Evolutionary conservation across 1,140 invertebrate genomes (phyloP).

Genomic region (Pseudomyrmex gracilis): DNA sequence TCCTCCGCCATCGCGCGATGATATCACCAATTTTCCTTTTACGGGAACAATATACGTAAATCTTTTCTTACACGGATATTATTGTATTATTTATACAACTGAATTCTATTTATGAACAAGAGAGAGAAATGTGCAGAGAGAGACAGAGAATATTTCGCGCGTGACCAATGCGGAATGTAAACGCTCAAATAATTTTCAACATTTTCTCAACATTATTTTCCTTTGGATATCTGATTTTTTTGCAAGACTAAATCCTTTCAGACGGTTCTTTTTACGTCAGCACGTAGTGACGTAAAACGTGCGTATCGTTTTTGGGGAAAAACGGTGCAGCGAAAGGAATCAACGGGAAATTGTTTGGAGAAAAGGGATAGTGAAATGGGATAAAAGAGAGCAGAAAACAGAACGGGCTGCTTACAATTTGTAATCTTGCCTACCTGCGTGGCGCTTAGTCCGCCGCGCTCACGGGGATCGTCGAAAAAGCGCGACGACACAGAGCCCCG

Average conservation of each 20-base stretch:
- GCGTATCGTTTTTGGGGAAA: slow-evolving; percentile 5
- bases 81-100: neutral
- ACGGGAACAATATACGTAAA: too few species aligned
- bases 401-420: slow-evolving; percentile 80
- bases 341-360: neutral
- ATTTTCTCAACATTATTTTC: neutral
- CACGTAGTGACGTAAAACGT: neutral
- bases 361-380: too few species aligned
- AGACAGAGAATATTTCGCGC: neutral
- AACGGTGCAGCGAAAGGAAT: neutral
- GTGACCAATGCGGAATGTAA: neutral
- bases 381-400: neutral
- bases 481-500: slow-evolving; percentile 63
- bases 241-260: too few species aligned
- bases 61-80: neutral
- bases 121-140: too few species aligned
- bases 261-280: neutral
- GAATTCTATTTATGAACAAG: neutral
- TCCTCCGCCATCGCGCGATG: slow-evolving; percentile 4
- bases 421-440: slow-evolving; percentile 78
- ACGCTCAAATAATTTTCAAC: neutral
- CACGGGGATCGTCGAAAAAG: slow-evolving; percentile 72
- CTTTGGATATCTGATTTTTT: neutral
- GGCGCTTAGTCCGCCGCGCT: slow-evolving; percentile 72
- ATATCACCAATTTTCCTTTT: slow-evolving; percentile 16